Conservation (phyloP, 1,140 invertebrate species). For the Sinella curviseta region DNA sequence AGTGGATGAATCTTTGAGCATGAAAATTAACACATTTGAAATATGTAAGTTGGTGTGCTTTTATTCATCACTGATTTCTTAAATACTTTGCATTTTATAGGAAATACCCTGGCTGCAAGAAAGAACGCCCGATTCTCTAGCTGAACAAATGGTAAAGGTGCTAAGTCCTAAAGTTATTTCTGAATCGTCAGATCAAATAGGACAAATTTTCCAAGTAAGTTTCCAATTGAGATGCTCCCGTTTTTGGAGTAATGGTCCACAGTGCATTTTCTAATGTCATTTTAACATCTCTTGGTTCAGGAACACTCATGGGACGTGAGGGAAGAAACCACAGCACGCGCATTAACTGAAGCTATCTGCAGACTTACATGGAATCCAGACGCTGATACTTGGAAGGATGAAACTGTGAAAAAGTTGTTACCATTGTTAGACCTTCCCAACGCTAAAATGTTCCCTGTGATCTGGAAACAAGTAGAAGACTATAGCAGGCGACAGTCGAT, state of each 20-base stretch:
- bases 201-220: slow-evolving; percentile 30
- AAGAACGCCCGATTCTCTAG: slow-evolving; percentile 32
- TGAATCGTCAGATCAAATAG: slow-evolving; percentile 13
- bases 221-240: too few relatives aligned
- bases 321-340: slow-evolving; percentile 24
- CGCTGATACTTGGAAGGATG: slow-evolving; percentile 27
- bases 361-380: slow-evolving; percentile 30
- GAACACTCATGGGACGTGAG: slow-evolving; percentile 37
- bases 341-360: slow-evolving; percentile 36
- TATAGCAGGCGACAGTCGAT: slow-evolving; percentile 25
- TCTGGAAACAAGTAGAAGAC: slow-evolving; percentile 31
- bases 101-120: slow-evolving; percentile 34
- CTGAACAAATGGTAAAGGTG: slow-evolving; percentile 46
- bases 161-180: slow-evolving; percentile 23
- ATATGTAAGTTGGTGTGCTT: neutral
- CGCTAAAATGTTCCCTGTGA: neutral
- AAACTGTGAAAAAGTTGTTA: slow-evolving; percentile 12
- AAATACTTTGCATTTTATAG: slow-evolving; percentile 19
- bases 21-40: neutral
- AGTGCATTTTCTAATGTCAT: neutral
- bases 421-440: slow-evolving; percentile 31
- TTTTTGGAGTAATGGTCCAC: neutral
- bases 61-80: neutral
- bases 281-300: too few relatives aligned
- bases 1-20: neutral